Conservation (phyloP, 2,113 vertebrate species). For the Mola mola region DNA sequence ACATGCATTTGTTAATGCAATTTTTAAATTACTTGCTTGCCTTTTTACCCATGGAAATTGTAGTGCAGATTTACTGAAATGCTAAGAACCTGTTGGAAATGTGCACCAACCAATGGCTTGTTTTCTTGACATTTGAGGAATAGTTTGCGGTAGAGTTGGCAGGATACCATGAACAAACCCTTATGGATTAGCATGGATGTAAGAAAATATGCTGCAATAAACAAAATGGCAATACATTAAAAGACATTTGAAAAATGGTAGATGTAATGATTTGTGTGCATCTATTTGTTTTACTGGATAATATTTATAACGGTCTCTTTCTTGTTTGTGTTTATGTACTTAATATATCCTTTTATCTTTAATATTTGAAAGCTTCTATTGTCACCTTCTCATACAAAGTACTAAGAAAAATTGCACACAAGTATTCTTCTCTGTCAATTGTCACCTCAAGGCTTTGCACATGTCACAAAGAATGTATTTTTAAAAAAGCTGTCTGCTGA, state of each 20-base stretch:
- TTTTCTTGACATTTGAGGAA: conserved; percentile 5
- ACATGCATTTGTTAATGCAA: conserved; percentile 11
- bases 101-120: neutral
- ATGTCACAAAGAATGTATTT: conserved; percentile 29
- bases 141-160: conserved; percentile 11
- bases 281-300: neutral
- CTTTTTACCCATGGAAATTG: neutral
- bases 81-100: conserved; percentile 6
- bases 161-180: neutral
- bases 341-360: conserved; percentile 1
- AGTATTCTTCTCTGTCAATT: conserved; percentile 40
- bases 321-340: neutral
- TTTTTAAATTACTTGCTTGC: neutral
- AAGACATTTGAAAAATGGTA: conserved; percentile 25
- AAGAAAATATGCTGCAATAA: conserved; percentile 21
- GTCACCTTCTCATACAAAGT: conserved; percentile 29
- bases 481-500: no score
- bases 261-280: conserved; percentile 16
- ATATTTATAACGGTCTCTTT: neutral
- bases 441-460: conserved; percentile 45
- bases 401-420: conserved; percentile 25
- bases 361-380: conserved; percentile 23
- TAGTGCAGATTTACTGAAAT: no score
- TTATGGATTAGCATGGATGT: conserved; percentile 10
- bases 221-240: conserved; percentile 19